Evolutionary conservation across 2,888 invertebrate genomes (phyloP), one percentile per base, ranked within the genome.

Genomic region (Morpho achilles): DNA sequence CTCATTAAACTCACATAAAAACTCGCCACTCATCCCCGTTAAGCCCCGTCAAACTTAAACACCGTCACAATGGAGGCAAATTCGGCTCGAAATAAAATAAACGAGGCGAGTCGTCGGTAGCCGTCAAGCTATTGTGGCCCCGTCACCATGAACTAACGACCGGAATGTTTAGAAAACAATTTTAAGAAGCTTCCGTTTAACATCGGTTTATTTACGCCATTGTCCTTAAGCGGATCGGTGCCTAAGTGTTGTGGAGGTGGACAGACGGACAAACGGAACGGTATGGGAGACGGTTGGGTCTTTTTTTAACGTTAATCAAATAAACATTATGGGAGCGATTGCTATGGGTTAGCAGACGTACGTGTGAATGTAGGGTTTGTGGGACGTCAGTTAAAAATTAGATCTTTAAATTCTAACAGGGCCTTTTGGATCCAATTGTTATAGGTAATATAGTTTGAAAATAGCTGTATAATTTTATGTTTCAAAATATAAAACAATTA

Each of bases 81-180:
- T 60, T 52, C 51, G 57, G 48, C 55, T 54, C 59, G 39, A 56
- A 56, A 61, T 54, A 54, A 54, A 57, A 60, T 51, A 55, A 57
- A 59, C 56, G 53, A 49, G 58, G 58, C 63, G 68, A 62, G 62
- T 64, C 75, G 73, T 9, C 10, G 10, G 74, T 73, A 74, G 77
- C 74, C 63, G 60, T 62, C 61, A 44, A 39, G 51, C 53, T 65
- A 65, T 67, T 71, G 69, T 69, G 58, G 61, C 48, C 61, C 53
- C 66, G 63, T 68, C 69, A 69, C 58, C 51, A 45, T 16, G 16
- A 41, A 65, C 69, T 67, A 69, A 69, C 67, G 66, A 66, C 59
- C 56, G 58, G 81, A 83, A 77, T 87, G 88, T 87, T 88, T 84
- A 82, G 79, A 86, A 88, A 88, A 89, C 87, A 87, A 79, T 85